A percentile compares a stretch with the other conserved stretches of the same genome.
Evolutionary conservation across 2,797 vertebrate species (phyloP).

Genomic region (Buceros bicornis): DNA sequence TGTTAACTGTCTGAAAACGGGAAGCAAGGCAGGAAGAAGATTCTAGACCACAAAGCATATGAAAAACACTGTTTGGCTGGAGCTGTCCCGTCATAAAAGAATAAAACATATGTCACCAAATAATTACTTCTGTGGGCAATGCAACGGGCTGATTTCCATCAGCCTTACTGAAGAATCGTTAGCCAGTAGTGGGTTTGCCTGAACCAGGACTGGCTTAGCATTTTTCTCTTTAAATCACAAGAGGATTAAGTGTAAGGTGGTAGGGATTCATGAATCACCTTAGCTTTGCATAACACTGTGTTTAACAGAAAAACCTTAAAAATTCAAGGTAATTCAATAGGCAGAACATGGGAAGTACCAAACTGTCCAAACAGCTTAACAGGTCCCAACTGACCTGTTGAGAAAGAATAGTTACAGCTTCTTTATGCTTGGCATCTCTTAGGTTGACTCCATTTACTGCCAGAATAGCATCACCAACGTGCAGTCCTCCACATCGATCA

Average conservation of each 20-base stretch:
- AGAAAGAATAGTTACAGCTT: slow-evolving; percentile 97
- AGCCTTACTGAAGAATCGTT: neutral
- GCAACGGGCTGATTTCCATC: neutral
- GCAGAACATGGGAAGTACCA: neutral
- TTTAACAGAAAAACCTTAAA: neutral
- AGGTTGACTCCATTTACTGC: slow-evolving; percentile 98
- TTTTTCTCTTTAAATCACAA: neutral
- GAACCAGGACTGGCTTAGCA: neutral
- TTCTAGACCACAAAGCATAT: neutral
- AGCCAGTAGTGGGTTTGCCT: neutral
- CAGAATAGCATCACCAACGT: slow-evolving; percentile 96
- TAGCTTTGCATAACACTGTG: neutral
- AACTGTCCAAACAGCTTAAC: neutral
- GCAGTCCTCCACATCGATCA: slow-evolving; percentile 93
- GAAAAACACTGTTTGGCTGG: neutral
- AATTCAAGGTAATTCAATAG: neutral
- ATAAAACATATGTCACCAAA: neutral
- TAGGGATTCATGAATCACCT: neutral
- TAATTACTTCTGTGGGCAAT: neutral
- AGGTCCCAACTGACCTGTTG: slow-evolving; percentile 87
- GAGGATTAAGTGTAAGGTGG: neutral
- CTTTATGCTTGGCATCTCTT: slow-evolving; percentile 97
- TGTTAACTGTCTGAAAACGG: neutral
- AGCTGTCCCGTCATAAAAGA: neutral
- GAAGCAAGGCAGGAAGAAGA: neutral